Percentiles rank a stretch among this genome's conserved stretches.
Conservation (phyloP, 1,140 invertebrate species). For the Lepidotrigona ventralis region DNA sequence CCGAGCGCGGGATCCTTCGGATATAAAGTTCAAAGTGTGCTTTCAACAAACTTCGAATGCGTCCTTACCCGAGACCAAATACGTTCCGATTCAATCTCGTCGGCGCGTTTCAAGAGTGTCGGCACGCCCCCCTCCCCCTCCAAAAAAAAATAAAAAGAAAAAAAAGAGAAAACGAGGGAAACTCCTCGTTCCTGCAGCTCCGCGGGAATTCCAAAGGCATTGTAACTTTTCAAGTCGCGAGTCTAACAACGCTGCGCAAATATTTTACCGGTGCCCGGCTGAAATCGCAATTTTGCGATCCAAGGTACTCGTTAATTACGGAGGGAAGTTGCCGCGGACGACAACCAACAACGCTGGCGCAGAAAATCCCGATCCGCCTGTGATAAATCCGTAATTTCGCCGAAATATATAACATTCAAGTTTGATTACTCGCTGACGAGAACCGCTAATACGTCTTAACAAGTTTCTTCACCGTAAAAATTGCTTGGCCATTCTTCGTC, state of each 20-base stretch:
- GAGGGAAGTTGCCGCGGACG: background rate
- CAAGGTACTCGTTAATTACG: background rate
- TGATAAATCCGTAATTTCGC: slow-evolving; percentile 31
- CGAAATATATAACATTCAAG: background rate
- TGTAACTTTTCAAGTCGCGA: background rate
- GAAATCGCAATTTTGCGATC: background rate
- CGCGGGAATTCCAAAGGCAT: background rate
- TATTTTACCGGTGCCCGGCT: background rate
- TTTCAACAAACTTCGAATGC: slow-evolving; percentile 28
- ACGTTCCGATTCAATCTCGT: slow-evolving; percentile 16
- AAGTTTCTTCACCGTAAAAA: slow-evolving; percentile 48
- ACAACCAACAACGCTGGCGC: background rate
- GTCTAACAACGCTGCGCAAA: background rate
- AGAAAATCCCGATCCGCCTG: background rate
- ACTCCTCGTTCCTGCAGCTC: background rate
- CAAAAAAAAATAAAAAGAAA: too few relatives aligned
- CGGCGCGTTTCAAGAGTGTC: background rate
- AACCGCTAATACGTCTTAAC: slow-evolving; percentile 57
- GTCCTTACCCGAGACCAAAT: slow-evolving; percentile 23
- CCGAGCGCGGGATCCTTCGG: slow-evolving; percentile 22
- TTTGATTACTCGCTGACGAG: background rate
- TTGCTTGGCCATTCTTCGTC: slow-evolving; percentile 49
- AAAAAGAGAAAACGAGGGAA: background rate
- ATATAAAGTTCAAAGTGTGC: slow-evolving; percentile 29
- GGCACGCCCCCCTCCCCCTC: too few relatives aligned